phyloP scores from a whole-genome alignment of 2,888 invertebrate species.

The Ellobium chinense region DNA sequence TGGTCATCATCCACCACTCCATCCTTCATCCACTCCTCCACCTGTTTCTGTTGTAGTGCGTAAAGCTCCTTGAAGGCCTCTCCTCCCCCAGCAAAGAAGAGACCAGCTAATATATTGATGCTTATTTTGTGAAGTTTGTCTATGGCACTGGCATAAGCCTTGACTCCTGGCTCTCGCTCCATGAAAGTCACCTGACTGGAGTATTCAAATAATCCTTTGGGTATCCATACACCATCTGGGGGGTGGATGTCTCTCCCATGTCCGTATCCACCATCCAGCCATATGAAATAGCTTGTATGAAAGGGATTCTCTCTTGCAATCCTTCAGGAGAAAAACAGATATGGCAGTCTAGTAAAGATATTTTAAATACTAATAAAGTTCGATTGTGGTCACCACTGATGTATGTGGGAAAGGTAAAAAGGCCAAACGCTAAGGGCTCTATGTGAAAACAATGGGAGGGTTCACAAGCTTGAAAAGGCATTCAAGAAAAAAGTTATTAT shows the following conservation, averaged over 20 bases:
- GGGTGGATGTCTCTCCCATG: constrained; percentile 64
- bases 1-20: constrained; percentile 78
- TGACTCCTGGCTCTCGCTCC: constrained; percentile 42
- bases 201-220: constrained; percentile 49
- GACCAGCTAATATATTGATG: constrained; percentile 58
- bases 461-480: too few species aligned
- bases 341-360: too few species aligned
- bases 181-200: constrained; percentile 54
- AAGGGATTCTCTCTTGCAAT: constrained; percentile 73
- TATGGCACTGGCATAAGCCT: not conserved
- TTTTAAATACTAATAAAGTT: too few species aligned
- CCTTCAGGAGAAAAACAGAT: too few species aligned
- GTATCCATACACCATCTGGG: constrained; percentile 52
- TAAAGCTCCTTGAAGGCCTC: constrained; percentile 65
- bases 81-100: constrained; percentile 73
- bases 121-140: constrained; percentile 46
- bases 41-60: constrained; percentile 65
- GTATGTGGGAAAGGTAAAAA: too few species aligned
- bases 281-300: constrained; percentile 69
- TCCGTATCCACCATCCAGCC: constrained; percentile 77
- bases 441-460: too few species aligned
- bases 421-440: too few species aligned
- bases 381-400: too few species aligned
- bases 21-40: constrained; percentile 68
- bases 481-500: too few species aligned